These are phyloP conservation scores for Catocala nupta DNA, from an alignment of 2,888 invertebrate species.

Conservation along the genomic window DNA sequence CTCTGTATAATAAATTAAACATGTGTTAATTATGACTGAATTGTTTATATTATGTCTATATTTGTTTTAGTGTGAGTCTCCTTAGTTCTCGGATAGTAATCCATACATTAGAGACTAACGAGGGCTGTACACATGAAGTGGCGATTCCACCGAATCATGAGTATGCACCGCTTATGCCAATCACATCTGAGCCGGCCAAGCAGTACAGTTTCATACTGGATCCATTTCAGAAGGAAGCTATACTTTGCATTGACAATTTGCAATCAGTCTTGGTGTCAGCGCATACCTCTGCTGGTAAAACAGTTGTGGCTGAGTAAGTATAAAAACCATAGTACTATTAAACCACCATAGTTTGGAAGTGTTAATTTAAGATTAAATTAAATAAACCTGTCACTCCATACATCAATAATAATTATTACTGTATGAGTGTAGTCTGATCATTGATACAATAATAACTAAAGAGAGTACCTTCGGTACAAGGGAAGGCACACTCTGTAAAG, in stretches of 20 bases:
- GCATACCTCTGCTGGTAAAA: constrained; percentile 99
- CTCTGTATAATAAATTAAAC: no score
- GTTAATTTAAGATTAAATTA: no score
- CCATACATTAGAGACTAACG: constrained; percentile 95
- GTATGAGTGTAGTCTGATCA: no score
- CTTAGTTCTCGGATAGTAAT: constrained; percentile 94
- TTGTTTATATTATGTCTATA: background rate
- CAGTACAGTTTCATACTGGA: constrained; percentile 98
- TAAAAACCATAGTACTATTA: background rate
- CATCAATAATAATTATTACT: no score
- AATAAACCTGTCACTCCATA: no score
- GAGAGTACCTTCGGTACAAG: no score
- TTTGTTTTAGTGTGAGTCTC: constrained; percentile 89
- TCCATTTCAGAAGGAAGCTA: constrained; percentile 99
- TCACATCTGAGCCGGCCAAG: constrained; percentile 92
- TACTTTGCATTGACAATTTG: constrained; percentile 98
- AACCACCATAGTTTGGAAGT: no score
- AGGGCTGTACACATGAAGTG: constrained; percentile 98
- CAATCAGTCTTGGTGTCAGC: constrained; percentile 99
- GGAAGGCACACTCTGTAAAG: no score
- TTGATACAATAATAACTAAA: no score
- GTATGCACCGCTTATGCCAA: constrained; percentile 89
- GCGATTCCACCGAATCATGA: constrained; percentile 96
- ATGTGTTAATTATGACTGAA: no score
- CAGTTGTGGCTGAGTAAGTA: constrained; percentile 98